Evolutionary conservation across 2,797 vertebrate genomes (phyloP).

Genomic region (Harpagifer antarcticus): DNA sequence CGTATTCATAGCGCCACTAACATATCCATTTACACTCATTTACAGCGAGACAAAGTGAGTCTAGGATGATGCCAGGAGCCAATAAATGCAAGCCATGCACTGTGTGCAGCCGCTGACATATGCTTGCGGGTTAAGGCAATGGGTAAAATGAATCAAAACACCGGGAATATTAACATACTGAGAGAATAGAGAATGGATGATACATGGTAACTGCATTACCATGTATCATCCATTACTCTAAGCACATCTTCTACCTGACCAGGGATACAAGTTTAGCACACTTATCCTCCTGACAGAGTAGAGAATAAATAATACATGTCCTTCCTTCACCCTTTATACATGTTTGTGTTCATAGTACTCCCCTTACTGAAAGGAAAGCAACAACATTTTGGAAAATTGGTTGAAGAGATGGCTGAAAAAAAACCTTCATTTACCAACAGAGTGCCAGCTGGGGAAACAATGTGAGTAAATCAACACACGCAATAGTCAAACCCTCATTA

Average conservation of each 20-base stretch:
- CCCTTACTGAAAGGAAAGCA: slow-evolving; percentile 19
- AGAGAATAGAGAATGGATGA: slow-evolving; percentile 69
- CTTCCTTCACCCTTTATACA: slow-evolving; percentile 52
- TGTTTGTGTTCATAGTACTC: slow-evolving; percentile 27
- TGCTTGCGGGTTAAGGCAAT: slow-evolving; percentile 68
- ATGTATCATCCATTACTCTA: slow-evolving; percentile 80
- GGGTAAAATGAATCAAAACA: slow-evolving; percentile 83
- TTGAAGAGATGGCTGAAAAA: not conserved
- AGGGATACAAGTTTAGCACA: slow-evolving; percentile 74
- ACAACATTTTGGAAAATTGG: slow-evolving; percentile 6
- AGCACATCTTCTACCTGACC: slow-evolving; percentile 76
- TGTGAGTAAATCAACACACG: slow-evolving; percentile 7
- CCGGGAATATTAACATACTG: slow-evolving; percentile 81
- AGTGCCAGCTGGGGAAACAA: slow-evolving; percentile 1
- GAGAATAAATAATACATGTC: slow-evolving; percentile 71
- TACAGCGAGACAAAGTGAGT: slow-evolving; percentile 70
- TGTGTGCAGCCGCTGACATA: slow-evolving; percentile 67
- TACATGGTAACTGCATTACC: slow-evolving; percentile 55
- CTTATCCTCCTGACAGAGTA: slow-evolving; percentile 74
- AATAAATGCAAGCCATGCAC: slow-evolving; percentile 69
- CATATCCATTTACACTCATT: slow-evolving; percentile 77
- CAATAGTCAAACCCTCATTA: not conserved
- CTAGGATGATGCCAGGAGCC: slow-evolving; percentile 63
- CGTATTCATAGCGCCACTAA: slow-evolving; percentile 70
- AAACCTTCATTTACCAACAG: not conserved